Evolutionary conservation across 2,113 vertebrate genomes (phyloP).

Genomic region (Xiphophorus couchianus): DNA sequence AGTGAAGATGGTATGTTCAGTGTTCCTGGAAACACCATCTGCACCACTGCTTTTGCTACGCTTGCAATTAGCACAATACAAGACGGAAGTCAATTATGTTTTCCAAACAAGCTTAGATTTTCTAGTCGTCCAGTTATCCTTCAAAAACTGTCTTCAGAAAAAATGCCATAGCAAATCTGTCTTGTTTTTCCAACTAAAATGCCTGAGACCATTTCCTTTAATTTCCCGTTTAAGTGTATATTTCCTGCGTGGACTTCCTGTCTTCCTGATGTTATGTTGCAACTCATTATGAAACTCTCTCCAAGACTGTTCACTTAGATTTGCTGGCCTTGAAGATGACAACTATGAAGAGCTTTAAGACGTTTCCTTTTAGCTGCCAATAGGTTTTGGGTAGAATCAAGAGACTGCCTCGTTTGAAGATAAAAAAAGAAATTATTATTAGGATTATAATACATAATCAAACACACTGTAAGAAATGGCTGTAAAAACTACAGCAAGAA

Average conservation of each 20-base stretch:
- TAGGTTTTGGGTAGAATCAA: not conserved
- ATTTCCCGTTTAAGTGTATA: slow-evolving; percentile 42
- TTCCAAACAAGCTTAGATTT: not conserved
- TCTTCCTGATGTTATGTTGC: not conserved
- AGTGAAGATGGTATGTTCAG: not conserved
- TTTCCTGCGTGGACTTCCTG: slow-evolving; percentile 56
- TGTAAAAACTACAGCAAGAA: no score
- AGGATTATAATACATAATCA: not conserved
- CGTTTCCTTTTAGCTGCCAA: not conserved
- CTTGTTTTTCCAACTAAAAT: slow-evolving; percentile 3
- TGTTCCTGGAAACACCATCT: not conserved
- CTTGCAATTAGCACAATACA: not conserved
- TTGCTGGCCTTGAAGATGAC: not conserved
- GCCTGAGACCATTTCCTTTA: slow-evolving; percentile 28
- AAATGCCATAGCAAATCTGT: not conserved
- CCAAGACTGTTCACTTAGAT: not conserved
- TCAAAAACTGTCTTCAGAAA: not conserved
- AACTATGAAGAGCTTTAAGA: not conserved
- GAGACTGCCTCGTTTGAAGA: not conserved
- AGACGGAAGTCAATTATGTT: not conserved
- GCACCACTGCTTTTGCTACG: not conserved
- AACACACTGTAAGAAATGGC: no score
- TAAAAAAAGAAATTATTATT: not conserved
- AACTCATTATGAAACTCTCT: not conserved
- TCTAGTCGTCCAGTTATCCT: not conserved